These are phyloP conservation scores for Phasia obesa DNA, from an alignment of 2,888 invertebrate genomes.

Conservation along the genomic window DNA sequence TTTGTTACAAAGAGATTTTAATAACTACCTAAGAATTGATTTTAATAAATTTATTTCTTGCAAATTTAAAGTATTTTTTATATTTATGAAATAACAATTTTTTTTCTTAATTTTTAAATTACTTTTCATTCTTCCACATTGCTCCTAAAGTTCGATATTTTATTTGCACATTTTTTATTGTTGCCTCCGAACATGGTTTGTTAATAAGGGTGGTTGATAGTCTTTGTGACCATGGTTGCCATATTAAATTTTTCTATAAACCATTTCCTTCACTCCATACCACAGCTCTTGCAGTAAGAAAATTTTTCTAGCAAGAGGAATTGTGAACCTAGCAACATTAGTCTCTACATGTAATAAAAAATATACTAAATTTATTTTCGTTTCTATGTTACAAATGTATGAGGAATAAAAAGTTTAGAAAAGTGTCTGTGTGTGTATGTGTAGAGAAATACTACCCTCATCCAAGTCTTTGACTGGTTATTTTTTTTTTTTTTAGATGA, in stretches of 20 bases:
- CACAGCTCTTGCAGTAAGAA: not conserved
- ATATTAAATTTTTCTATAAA: conserved; percentile 66
- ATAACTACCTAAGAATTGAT: too few species aligned
- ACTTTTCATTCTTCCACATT: not conserved
- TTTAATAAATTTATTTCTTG: not conserved
- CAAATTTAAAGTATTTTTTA: not conserved
- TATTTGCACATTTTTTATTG: not conserved
- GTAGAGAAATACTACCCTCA: conserved; percentile 56
- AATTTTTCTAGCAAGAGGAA: conserved; percentile 65
- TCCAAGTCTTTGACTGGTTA: conserved; percentile 66
- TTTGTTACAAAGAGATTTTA: too few species aligned
- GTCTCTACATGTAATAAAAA: conserved; percentile 33
- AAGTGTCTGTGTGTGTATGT: conserved; percentile 10
- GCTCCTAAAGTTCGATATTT: not conserved
- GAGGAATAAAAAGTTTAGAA: conserved; percentile 39
- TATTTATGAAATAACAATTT: not conserved
- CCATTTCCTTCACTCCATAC: conserved; percentile 60
- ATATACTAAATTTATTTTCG: conserved; percentile 29
- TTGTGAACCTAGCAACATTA: conserved; percentile 12
- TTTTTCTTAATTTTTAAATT: not conserved
- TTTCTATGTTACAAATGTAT: conserved; percentile 16
- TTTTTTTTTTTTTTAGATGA: conserved; percentile 58
- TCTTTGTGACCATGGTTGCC: conserved; percentile 66
- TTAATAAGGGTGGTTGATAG: conserved; percentile 21
- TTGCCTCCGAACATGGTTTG: not conserved